phyloP scores from a whole-genome alignment of 64 coral and sea anemone species.

The Montipora efflorescens region DNA sequence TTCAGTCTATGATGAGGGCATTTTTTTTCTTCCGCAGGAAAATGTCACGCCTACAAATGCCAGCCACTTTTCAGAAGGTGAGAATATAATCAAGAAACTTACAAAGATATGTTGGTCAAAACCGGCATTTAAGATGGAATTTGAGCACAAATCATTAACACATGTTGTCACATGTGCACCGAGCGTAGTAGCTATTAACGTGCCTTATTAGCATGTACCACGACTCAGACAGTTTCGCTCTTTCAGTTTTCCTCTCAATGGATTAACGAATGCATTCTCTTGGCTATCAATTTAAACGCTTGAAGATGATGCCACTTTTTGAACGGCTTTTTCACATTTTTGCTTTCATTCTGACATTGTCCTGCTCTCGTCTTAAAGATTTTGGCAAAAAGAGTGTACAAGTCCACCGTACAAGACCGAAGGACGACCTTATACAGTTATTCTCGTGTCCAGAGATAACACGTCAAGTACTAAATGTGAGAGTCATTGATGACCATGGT shows the following conservation, averaged over 20 bases:
- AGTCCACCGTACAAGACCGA: not conserved
- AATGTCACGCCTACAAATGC: not conserved
- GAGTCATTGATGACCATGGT: not conserved
- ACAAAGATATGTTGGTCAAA: not conserved
- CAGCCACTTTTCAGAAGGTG: not conserved
- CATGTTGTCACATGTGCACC: not conserved
- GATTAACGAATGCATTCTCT: not conserved
- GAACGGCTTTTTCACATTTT: not conserved
- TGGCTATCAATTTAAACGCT: not conserved
- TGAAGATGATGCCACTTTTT: not conserved
- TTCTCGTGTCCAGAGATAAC: not conserved
- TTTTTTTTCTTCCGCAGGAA: not conserved
- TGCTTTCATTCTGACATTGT: not conserved
- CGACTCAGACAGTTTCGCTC: not conserved
- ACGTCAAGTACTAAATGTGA: not conserved
- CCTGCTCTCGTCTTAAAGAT: not conserved
- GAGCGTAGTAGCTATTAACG: not conserved
- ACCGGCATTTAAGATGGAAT: not conserved
- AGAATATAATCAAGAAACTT: not conserved
- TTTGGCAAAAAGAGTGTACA: not conserved
- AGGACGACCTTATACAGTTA: not conserved
- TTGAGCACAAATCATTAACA: not conserved
- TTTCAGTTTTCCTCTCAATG: not conserved
- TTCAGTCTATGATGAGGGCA: not conserved
- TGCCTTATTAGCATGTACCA: not conserved